phyloP scores from a whole-genome alignment of 2,113 vertebrate genomes.

The Daboia siamensis region DNA sequence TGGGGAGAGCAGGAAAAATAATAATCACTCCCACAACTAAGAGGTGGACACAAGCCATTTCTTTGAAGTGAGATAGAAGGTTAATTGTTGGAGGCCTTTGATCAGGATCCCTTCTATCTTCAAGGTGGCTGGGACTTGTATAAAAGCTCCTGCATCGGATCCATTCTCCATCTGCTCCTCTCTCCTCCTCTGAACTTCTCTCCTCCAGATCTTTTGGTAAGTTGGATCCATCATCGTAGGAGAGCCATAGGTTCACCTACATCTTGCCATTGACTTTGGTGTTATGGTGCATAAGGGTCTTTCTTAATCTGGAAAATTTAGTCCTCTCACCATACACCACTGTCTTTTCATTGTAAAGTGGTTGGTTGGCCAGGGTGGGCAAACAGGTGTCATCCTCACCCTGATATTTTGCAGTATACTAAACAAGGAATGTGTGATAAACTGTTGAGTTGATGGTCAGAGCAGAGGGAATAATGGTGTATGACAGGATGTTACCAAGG shows the following conservation, averaged over 20 bases:
- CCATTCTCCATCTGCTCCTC: not conserved
- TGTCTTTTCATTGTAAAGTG: not conserved
- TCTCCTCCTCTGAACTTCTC: not conserved
- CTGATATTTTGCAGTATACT: not conserved
- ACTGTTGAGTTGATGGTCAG: not conserved
- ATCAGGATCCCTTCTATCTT: not conserved
- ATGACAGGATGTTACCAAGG: not conserved
- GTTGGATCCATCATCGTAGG: not conserved
- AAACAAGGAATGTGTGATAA: not conserved
- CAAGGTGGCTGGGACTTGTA: not conserved
- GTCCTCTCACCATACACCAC: not conserved
- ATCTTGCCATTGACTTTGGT: not conserved
- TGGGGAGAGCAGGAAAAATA: not conserved
- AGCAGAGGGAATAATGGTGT: no score
- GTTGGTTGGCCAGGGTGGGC: not conserved
- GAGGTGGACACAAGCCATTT: not conserved
- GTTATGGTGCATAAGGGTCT: not conserved
- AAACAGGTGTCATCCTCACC: not conserved
- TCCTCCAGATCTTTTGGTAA: not conserved
- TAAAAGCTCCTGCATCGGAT: not conserved
- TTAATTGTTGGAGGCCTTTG: not conserved
- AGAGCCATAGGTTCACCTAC: not conserved
- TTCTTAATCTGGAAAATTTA: not conserved
- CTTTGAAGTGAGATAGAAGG: not conserved
- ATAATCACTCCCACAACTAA: not conserved